Percentiles rank a stretch among this genome's conserved stretches.
Evolutionary conservation across 2,888 invertebrate species (phyloP).

Genomic region (Mechanitis messenoides): DNA sequence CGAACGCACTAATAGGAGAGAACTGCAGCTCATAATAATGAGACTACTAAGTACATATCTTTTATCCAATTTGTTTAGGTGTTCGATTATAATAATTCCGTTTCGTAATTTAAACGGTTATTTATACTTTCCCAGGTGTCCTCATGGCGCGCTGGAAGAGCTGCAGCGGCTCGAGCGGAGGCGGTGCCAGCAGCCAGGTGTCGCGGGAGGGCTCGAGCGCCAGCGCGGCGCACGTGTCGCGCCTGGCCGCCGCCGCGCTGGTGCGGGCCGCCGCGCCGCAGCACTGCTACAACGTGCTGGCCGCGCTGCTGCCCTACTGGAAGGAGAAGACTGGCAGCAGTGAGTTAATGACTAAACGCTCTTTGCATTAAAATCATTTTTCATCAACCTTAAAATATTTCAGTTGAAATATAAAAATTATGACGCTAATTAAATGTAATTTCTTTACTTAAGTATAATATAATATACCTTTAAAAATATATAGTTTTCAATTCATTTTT

Average conservation of each 20-base stretch:
- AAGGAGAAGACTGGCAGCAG: slow-evolving; percentile 67
- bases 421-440: no score
- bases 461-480: no score
- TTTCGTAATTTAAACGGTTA: no score
- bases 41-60: slow-evolving; percentile 85
- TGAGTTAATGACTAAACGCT: slow-evolving; percentile 16
- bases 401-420: neutral
- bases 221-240: slow-evolving; percentile 67
- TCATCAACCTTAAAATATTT: no score
- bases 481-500: neutral
- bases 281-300: slow-evolving; percentile 63
- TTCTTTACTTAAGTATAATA: no score
- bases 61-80: slow-evolving; percentile 53
- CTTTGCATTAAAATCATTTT: no score
- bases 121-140: slow-evolving; percentile 68
- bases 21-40: slow-evolving; percentile 92
- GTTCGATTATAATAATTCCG: slow-evolving; percentile 46
- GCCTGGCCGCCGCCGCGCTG: slow-evolving; percentile 60
- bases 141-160: slow-evolving; percentile 85
- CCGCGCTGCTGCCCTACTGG: slow-evolving; percentile 81
- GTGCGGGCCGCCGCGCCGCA: slow-evolving; percentile 58
- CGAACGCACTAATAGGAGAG: slow-evolving; percentile 83
- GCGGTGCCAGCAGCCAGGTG: slow-evolving; percentile 29
- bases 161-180: slow-evolving; percentile 35
- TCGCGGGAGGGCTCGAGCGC: slow-evolving; percentile 42